A percentile compares a stretch with the other conserved stretches of the same genome.
These are phyloP conservation scores for Eptatretus atami DNA, from an alignment of 2,797 vertebrate genomes.

Conservation along the genomic window DNA sequence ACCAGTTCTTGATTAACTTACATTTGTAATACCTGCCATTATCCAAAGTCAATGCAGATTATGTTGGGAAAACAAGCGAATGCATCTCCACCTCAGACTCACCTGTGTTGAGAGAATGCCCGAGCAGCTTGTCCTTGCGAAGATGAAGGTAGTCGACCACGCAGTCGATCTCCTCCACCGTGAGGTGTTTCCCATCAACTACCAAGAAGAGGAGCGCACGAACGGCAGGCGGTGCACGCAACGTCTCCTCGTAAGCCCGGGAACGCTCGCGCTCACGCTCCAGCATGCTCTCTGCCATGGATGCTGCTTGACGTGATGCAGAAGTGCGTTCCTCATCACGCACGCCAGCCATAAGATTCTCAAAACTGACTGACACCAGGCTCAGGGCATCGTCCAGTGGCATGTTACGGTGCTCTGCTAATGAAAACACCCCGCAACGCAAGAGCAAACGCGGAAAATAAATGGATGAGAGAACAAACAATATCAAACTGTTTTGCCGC, in stretches of 20 bases:
- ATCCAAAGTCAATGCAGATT: too few species aligned
- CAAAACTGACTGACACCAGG: conserved; percentile 62
- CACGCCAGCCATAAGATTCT: conserved; percentile 51
- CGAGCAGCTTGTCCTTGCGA: conserved; percentile 33
- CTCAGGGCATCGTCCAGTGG: conserved; percentile 88
- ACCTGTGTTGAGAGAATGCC: too few species aligned
- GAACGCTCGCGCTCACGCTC: conserved; percentile 43
- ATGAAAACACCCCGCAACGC: neutral
- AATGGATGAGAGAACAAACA: too few species aligned
- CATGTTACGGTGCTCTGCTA: conserved; percentile 84
- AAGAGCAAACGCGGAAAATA: neutral
- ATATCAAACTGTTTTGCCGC: too few species aligned
- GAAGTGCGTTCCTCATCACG: conserved; percentile 74
- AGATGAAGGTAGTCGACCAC: conserved; percentile 56
- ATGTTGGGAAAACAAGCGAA: too few species aligned
- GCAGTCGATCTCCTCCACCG: conserved; percentile 48
- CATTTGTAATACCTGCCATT: too few species aligned
- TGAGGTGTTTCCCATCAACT: conserved; percentile 51
- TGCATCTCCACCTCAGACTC: too few species aligned
- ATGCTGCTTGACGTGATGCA: conserved; percentile 60
- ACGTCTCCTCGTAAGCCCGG: conserved; percentile 17
- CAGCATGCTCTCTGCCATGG: conserved; percentile 74
- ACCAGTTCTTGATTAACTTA: too few species aligned
- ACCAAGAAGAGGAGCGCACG: conserved; percentile 40
- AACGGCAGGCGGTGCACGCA: conserved; percentile 43